Base-by-base conservation (phyloP, 2,888 invertebrate species). In the Schizotus pectinicornis region DNA sequence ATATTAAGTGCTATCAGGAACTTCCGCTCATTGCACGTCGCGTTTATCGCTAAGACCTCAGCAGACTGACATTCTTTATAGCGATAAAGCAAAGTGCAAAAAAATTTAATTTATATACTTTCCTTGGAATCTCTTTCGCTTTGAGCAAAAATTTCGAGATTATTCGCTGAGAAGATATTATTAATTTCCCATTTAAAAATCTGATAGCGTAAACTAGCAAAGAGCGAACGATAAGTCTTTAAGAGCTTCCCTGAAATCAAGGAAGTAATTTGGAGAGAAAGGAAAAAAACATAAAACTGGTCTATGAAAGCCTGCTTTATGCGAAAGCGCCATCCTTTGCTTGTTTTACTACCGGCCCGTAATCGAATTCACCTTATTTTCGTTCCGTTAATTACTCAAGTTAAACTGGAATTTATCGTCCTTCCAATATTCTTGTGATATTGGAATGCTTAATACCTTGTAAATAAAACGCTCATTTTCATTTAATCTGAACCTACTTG, bases 1-100 rank as follows among this genome's bases (percentile, higher is more conserved):
- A 72, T 73, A 72, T 73, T 72, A 72, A 73, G 71, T 73, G 72
- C 70, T 74, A 75, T 74, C 75, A 69, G 67, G 63, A 65, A 63
- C 67, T 75, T 74, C 74, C 73, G 72, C 71, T 66, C 73, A 72
- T 70, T 75, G 69, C 71, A 61, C 64, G 60, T 68, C 64, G 60
- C 62, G 67, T 70, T 73, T 71, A 73, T 73, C 72, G 65, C 58
- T 52, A 59, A 68, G 62, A 67, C 60, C 63, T 68, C 61, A 61
- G 61, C 67, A 52, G 64, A 66, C 65, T 68, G 64, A 64, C 65
- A 61, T 68, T 69, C 69, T 69, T 71, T 69, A 63, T 63, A 57
- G 56, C 48, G 64, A 67, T 67, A 63, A 64, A 55, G 33, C 38
- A 45, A 36, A 30, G 39, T 47, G 41, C 38, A 33, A 43, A 61